phyloP scores from a whole-genome alignment of 1,140 invertebrate genomes.

The Drosophila nikananu region DNA sequence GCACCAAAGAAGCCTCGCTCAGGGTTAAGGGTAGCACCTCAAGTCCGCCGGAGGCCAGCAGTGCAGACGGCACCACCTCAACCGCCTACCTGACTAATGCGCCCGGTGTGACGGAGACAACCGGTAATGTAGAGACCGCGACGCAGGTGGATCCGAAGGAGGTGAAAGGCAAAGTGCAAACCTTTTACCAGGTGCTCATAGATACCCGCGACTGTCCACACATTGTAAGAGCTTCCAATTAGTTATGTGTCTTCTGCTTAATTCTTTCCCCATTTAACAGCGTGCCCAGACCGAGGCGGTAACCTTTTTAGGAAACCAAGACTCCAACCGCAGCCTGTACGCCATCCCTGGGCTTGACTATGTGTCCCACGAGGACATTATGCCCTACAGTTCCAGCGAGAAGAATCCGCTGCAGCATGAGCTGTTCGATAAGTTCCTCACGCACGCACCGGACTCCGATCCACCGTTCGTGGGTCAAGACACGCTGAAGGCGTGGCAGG shows the following conservation, averaged over 20 bases:
- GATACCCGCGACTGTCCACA: slow-evolving; percentile 98
- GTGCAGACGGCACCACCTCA: slow-evolving; percentile 16
- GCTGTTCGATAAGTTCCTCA: slow-evolving; percentile 97
- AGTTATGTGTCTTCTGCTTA: not conserved
- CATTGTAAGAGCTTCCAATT: slow-evolving; percentile 90
- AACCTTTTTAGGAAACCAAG: slow-evolving; percentile 98
- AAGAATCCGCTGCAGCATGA: slow-evolving; percentile 94
- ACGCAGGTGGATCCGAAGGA: slow-evolving; percentile 88
- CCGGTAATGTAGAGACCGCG: slow-evolving; percentile 38
- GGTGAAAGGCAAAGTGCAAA: slow-evolving; percentile 95
- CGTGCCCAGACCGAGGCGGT: slow-evolving; percentile 98
- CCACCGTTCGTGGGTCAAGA: slow-evolving; percentile 95
- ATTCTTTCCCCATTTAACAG: slow-evolving; percentile 86
- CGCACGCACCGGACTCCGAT: slow-evolving; percentile 91
- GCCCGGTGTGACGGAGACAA: slow-evolving; percentile 16
- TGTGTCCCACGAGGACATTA: slow-evolving; percentile 97
- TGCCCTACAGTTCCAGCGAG: slow-evolving; percentile 93
- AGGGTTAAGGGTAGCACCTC: slow-evolving; percentile 80
- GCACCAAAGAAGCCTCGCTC: slow-evolving; percentile 67
- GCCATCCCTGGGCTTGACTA: slow-evolving; percentile 98
- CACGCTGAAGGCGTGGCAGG: slow-evolving; percentile 97
- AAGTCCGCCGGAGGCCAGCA: slow-evolving; percentile 42
- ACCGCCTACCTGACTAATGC: slow-evolving; percentile 16
- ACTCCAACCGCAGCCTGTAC: slow-evolving; percentile 96
- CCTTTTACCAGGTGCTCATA: slow-evolving; percentile 98